Conservation (phyloP, 2,888 invertebrate species). For the Ectemnius cavifrons region DNA sequence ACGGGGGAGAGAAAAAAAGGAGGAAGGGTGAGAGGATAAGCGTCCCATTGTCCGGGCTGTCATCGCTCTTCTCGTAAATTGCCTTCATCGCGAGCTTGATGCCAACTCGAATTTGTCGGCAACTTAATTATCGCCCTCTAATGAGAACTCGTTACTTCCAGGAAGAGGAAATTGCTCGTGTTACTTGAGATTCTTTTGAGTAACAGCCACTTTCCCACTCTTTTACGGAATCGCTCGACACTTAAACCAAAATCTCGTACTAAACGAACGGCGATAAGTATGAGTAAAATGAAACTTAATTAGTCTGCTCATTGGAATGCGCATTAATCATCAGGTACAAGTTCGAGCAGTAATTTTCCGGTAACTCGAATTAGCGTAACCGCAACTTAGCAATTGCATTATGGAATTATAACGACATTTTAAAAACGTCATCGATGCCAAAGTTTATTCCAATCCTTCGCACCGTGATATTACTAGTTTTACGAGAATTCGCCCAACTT, state of each 20-base stretch:
- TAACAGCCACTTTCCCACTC: neutral
- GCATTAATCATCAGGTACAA: too few species aligned
- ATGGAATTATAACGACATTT: too few species aligned
- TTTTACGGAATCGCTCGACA: neutral
- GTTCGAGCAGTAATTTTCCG: too few species aligned
- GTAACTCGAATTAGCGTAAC: too few species aligned
- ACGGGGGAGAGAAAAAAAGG: conserved; percentile 6
- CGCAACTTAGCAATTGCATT: too few species aligned
- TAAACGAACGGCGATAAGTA: too few species aligned
- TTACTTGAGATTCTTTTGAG: neutral
- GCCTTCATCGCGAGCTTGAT: neutral
- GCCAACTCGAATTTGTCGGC: conserved; percentile 13
- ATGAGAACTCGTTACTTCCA: conserved; percentile 23
- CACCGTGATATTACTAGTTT: too few species aligned
- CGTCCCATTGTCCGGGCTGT: conserved; percentile 8
- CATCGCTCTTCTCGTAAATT: conserved; percentile 7
- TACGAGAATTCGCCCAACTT: too few species aligned
- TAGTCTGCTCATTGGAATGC: too few species aligned
- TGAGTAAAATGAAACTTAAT: too few species aligned
- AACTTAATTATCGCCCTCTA: conserved; percentile 32
- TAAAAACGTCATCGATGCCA: too few species aligned
- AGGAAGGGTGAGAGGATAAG: conserved; percentile 12
- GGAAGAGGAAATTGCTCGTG: conserved; percentile 16
- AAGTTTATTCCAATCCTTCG: too few species aligned
- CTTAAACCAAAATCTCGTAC: conserved; percentile 21